Evolutionary conservation across 2,797 vertebrate species (phyloP).

Genomic region (Peromyscus nudipes): DNA sequence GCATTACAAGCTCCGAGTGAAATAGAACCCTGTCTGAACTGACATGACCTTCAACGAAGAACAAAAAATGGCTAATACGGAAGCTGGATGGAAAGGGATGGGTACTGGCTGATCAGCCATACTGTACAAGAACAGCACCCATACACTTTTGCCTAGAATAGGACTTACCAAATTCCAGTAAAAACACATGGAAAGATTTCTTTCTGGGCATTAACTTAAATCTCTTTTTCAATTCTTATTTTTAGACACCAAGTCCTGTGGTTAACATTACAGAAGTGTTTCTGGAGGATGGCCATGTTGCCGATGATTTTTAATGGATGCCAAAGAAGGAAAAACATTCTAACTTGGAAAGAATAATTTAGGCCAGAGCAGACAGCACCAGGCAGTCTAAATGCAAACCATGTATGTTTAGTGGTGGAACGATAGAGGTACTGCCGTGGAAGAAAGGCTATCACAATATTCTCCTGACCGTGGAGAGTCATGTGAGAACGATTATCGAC

Average conservation of each 20-base stretch:
- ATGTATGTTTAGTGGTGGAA: constrained; percentile 37
- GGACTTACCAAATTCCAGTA: constrained; percentile 50
- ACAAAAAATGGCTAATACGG: neutral
- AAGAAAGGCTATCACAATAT: neutral
- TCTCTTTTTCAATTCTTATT: constrained; percentile 73
- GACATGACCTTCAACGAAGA: constrained; percentile 20
- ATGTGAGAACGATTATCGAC: constrained; percentile 18
- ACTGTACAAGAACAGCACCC: constrained; percentile 8
- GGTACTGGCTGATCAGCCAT: neutral
- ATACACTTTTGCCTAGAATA: constrained; percentile 44
- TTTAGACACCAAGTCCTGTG: constrained; percentile 65
- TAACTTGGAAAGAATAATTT: constrained; percentile 71
- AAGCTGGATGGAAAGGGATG: neutral
- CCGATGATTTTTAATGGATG: constrained; percentile 74
- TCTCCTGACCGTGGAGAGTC: constrained; percentile 2
- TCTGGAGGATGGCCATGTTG: constrained; percentile 74
- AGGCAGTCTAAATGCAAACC: constrained; percentile 67
- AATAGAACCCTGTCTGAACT: neutral
- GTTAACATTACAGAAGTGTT: constrained; percentile 75
- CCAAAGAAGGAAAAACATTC: constrained; percentile 70
- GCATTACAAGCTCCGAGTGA: neutral
- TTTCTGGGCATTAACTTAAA: constrained; percentile 74
- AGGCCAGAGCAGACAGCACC: constrained; percentile 63
- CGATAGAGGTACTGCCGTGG: neutral
- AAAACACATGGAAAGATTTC: constrained; percentile 71